Percentiles rank a stretch among this genome's conserved stretches.
Evolutionary conservation across 1,140 invertebrate genomes (phyloP).

Genomic region (Papilio xuthus): DNA sequence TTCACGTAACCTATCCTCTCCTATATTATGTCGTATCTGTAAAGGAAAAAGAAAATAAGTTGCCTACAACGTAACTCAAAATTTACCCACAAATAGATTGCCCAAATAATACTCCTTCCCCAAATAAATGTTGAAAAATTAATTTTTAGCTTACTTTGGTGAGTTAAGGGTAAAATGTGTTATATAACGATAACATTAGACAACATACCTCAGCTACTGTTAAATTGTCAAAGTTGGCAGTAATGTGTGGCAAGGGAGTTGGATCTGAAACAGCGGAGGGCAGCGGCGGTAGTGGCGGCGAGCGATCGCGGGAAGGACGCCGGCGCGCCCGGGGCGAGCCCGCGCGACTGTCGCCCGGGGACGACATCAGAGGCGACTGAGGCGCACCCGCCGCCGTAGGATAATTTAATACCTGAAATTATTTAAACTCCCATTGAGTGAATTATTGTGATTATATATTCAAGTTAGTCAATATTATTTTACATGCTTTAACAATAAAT

Average conservation of each 20-base stretch:
- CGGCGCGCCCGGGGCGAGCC: conserved; percentile 81
- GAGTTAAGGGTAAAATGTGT: not conserved
- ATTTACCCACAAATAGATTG: too few species aligned
- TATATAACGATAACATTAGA: not conserved
- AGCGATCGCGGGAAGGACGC: conserved; percentile 80
- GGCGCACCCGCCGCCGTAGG: conserved; percentile 64
- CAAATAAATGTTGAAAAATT: too few species aligned
- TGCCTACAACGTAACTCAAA: conserved; percentile 6
- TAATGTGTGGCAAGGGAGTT: conserved; percentile 74
- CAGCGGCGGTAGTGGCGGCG: conserved; percentile 67
- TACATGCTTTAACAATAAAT: too few species aligned
- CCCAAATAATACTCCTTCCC: too few species aligned
- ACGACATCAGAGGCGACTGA: conserved; percentile 83
- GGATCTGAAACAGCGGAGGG: conserved; percentile 66
- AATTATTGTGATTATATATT: not conserved
- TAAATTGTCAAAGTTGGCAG: conserved; percentile 69
- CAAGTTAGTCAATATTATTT: not conserved
- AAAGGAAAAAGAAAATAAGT: conserved; percentile 36
- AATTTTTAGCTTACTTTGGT: too few species aligned
- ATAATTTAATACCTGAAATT: conserved; percentile 69
- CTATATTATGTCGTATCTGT: conserved; percentile 81
- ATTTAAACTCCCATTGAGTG: not conserved
- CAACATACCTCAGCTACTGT: conserved; percentile 63
- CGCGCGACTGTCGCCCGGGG: conserved; percentile 83
- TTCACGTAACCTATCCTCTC: conserved; percentile 69